These are phyloP conservation scores for Tanytarsus gracilentus DNA, from an alignment of 2,888 invertebrate genomes.

Conservation along the genomic window DNA sequence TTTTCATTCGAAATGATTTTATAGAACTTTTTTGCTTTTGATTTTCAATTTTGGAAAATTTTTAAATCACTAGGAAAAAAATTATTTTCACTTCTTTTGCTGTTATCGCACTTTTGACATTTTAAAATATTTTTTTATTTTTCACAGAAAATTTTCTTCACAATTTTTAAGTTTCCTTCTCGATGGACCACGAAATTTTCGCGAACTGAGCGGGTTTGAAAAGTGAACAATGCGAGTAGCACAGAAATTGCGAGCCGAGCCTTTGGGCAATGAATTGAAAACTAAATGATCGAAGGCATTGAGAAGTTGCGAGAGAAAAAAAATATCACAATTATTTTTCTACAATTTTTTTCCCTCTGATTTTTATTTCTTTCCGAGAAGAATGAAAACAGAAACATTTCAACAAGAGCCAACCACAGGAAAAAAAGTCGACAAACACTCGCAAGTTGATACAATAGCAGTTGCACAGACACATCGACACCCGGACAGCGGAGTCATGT, in stretches of 20 bases:
- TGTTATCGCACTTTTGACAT: not conserved
- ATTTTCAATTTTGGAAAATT: slow-evolving; percentile 19
- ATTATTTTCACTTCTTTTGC: not conserved
- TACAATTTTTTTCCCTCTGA: slow-evolving; percentile 6
- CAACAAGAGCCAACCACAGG: slow-evolving; percentile 26
- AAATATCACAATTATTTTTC: slow-evolving; percentile 35
- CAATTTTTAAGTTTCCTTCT: too few species aligned
- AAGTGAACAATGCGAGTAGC: not conserved
- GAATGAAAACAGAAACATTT: slow-evolving; percentile 22
- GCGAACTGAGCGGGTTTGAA: not conserved
- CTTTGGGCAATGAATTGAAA: slow-evolving; percentile 43
- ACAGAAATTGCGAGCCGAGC: slow-evolving; percentile 33
- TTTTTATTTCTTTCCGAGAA: slow-evolving; percentile 3
- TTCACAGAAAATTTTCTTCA: not conserved
- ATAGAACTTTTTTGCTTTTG: slow-evolving; percentile 4
- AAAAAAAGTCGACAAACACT: slow-evolving; percentile 24
- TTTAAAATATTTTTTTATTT: not conserved
- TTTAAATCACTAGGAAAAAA: not conserved
- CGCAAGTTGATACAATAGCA: not conserved
- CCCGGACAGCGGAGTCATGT: not conserved
- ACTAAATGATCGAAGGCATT: slow-evolving; percentile 41
- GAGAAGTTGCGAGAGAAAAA: slow-evolving; percentile 50
- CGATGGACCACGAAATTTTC: too few species aligned
- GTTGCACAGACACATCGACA: not conserved
- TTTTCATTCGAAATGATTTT: slow-evolving; percentile 28